Evolutionary conservation across 2,888 invertebrate species (phyloP), one percentile per base, ranked within the genome.

Genomic region (Kryphioiulus occultus): DNA sequence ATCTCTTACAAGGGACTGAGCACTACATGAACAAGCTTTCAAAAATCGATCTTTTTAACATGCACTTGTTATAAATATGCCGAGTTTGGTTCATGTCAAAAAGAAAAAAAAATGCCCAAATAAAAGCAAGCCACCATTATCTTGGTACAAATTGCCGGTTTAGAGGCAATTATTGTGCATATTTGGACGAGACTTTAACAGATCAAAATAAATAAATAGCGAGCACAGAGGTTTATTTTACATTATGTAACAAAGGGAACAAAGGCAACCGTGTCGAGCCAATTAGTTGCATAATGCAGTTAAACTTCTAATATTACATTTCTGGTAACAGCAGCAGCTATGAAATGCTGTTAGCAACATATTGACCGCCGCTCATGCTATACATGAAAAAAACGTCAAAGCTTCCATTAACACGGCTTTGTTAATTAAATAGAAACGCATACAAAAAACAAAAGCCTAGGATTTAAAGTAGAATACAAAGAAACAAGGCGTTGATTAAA

Each of bases 371-470:
- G 30, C 30, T 5, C 30, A 78, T 78, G 15, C 10, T 68, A 9
- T 10, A 68, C 9, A 68, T 22, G 22, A 15, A 22, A 10, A 78
- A 30, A 30, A 78, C 26, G 30, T 30, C 30, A 78, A 78, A 1
- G 26, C 2, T 5, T 78, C 26, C 78, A 26, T 78, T 78, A 78
- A 30, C 26, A 78, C 30, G 78, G 78, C 17, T 78, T 78, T 30
- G 78, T 78, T 78, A 78, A 78, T 78, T 78, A 78, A 26, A 78
- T 22, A 78, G 78, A 78, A 30, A 78, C 10, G 78, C 30, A 78
- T 30, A 22, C 10, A 78, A 78, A n/a, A 68, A 15, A 30, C 78
- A 78, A 78, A 26, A 30, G 5, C 3, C 15, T 3, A 30, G 30
- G 4, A 17, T 78, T 78, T 78, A 78, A 78, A 78, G 30, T 22